A percentile compares a stretch with the other conserved stretches of the same genome.
Conservation (phyloP, 2,797 vertebrate genomes). For the Heterohyrax brucei region DNA sequence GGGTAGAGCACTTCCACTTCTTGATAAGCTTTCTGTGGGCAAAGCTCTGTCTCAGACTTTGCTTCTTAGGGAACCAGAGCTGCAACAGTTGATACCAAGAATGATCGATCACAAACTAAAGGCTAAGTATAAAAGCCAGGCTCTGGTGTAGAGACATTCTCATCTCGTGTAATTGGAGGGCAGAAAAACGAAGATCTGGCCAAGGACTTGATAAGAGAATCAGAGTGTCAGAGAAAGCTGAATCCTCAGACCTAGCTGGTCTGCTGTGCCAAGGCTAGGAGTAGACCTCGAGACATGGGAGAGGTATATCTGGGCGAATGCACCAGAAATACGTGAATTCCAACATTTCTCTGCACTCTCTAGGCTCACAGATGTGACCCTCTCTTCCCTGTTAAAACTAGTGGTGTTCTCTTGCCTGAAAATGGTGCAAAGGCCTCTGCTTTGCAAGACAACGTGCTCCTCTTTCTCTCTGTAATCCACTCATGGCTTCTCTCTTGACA, state of each 20-base stretch:
- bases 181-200: not conserved
- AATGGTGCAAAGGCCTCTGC: not conserved
- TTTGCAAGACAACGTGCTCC: not conserved
- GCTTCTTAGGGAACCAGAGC: not conserved
- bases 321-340: not conserved
- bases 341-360: not conserved
- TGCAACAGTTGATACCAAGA: not conserved
- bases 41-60: not conserved
- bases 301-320: not conserved
- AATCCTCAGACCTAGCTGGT: not conserved
- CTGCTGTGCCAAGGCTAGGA: not conserved
- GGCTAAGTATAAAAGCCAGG: not conserved
- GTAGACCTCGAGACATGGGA: not conserved
- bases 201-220: not conserved
- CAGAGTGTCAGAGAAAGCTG: not conserved
- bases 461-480: not conserved
- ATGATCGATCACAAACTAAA: slow-evolving; percentile 9
- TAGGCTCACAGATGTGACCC: not conserved
- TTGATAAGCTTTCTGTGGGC: not conserved
- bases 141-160: not conserved
- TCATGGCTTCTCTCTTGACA: not conserved
- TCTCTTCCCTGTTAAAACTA: not conserved
- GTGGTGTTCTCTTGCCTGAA: not conserved
- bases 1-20: not conserved
- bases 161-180: too few species aligned